Evolutionary conservation across 2,797 vertebrate genomes (phyloP), one percentile per base, ranked within the genome.

Genomic region (Girardinus metallicus): DNA sequence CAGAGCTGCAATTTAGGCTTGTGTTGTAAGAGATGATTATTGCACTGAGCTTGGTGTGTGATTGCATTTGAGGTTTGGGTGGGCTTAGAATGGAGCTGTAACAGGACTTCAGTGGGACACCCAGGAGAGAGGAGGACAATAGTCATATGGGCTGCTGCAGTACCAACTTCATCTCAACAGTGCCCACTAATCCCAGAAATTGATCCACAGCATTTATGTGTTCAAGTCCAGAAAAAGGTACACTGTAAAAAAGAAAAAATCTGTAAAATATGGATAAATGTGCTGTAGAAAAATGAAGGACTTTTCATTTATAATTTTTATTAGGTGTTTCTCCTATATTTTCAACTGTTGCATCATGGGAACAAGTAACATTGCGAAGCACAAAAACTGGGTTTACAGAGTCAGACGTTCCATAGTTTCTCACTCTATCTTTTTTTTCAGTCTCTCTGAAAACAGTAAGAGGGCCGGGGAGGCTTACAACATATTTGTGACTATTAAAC

Each of bases 101-200:
- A 93, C 88, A 93, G 89, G 90, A 91, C 86, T 93, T 92, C 85
- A 91, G 90, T 74, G 4, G 84, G 86, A 89, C 84, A 85, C 87
- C 86, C 75, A 83, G 84, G 86, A 88, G 87, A 60, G 64, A 31
- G 7, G 70, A 60, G 71, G 80, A 84, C 75, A 57, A 73, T 72
- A 76, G 87, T 90, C 86, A 81, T 86, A 87, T 86, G 90, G 91
- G 88, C 85, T 83, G 92, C 88, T 86, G 91, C 88, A 87, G 82
- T 77, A 90, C 87, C 78, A 93, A 92, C 88, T 88, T 93, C 90
- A 90, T 93, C 89, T 92, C 86, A 78, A 79, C 86, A 86, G 81
- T 84, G 90, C 90, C 88, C 89, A 83, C 90, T 94, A 94, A 93
- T 94, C 92, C 93, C 86, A 78, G 87, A 93, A 91, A 94, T 91